Evolutionary conservation across 37 sponge, comb jelly and placozoan species (phyloP).

Genomic region (Corticium candelabrum): DNA sequence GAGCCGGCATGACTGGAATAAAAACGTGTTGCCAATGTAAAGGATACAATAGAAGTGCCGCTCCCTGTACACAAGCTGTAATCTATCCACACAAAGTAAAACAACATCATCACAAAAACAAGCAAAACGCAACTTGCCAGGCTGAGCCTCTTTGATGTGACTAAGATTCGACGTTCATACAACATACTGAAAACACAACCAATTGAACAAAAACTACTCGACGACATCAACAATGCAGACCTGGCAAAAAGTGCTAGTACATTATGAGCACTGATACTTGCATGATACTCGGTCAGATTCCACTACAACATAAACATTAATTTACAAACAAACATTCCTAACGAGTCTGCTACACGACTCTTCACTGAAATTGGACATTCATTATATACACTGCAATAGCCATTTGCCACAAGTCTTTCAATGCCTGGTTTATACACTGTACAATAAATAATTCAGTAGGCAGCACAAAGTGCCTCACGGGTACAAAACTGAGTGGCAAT

Average conservation of each 20-base stretch:
- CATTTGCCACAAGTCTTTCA: too few relatives aligned
- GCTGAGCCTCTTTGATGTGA: not conserved
- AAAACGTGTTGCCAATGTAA: not conserved
- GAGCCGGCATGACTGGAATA: not conserved
- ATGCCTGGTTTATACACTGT: too few relatives aligned
- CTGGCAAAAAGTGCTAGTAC: constrained; percentile 66
- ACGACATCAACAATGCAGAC: too few relatives aligned
- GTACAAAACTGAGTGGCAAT: too few relatives aligned
- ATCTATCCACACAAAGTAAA: not conserved
- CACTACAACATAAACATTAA: not conserved
- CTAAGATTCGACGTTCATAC: not conserved
- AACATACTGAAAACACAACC: not conserved
- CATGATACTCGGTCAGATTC: not conserved
- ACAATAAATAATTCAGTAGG: too few relatives aligned
- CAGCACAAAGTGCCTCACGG: too few relatives aligned
- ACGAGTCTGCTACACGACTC: too few relatives aligned
- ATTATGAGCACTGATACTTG: not conserved
- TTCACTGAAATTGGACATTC: too few relatives aligned
- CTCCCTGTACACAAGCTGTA: not conserved
- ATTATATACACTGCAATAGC: too few relatives aligned
- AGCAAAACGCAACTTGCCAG: not conserved
- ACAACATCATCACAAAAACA: not conserved
- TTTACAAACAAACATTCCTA: too few relatives aligned
- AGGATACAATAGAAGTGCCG: not conserved
- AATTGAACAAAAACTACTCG: too few relatives aligned